Evolutionary conservation across 2,797 vertebrate genomes (phyloP).

Genomic region (Acipenser transmontanus): DNA sequence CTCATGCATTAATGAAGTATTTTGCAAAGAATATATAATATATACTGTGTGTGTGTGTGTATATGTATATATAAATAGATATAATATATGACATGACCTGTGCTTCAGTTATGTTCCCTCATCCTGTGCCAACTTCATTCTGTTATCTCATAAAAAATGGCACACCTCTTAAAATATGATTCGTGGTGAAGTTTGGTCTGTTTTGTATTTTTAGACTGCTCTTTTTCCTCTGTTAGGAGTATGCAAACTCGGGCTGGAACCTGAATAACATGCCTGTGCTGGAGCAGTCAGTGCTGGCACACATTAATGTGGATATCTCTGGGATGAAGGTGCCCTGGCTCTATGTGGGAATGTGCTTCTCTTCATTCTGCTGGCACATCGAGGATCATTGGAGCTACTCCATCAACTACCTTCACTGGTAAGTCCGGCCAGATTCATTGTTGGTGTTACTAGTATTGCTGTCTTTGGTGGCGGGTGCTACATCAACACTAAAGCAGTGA

Average conservation of each 20-base stretch:
- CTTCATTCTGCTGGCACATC: conserved; percentile 97
- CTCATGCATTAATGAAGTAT: too few species aligned
- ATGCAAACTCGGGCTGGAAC: conserved; percentile 94
- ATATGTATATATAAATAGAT: too few species aligned
- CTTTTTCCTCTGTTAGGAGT: conserved; percentile 63
- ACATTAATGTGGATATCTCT: conserved; percentile 97
- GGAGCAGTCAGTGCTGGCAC: conserved; percentile 91
- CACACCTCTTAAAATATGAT: not conserved
- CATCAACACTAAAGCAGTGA: too few species aligned
- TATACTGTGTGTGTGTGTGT: too few species aligned
- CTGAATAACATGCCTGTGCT: conserved; percentile 96
- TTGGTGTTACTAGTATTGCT: too few species aligned
- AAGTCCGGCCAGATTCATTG: conserved; percentile 13
- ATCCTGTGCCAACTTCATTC: not conserved
- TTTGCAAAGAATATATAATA: too few species aligned
- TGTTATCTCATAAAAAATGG: not conserved
- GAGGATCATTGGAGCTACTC: conserved; percentile 88
- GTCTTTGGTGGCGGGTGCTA: too few species aligned
- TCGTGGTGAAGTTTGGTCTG: not conserved
- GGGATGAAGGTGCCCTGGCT: conserved; percentile 99
- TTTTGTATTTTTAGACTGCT: not conserved
- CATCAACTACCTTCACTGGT: conserved; percentile 81
- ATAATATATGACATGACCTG: too few species aligned
- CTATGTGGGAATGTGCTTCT: conserved; percentile 98
- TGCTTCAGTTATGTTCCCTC: not conserved